Base-by-base conservation (phyloP, 2,888 invertebrate genomes). In the Idaea straminata region DNA sequence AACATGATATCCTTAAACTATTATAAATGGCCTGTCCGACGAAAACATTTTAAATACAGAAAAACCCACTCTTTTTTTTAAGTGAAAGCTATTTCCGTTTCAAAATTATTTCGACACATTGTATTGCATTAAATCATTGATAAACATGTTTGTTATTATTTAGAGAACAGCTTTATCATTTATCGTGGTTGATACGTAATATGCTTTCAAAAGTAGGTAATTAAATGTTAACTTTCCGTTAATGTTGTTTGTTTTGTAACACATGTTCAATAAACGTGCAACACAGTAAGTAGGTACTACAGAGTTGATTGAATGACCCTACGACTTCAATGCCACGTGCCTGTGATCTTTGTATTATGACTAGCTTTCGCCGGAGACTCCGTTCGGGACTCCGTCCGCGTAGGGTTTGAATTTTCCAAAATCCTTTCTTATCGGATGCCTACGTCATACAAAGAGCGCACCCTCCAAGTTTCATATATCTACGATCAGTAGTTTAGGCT, bases 241-340 rank as follows among this genome's bases (percentile, higher is more conserved):
- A 70, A 36, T 62, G 66, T 67, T 63, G 15, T 15, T 62, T 25
- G 25, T 25, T 25, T 25, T 25, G 25, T 25, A 25, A 59, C 67
- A 65, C 69, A 66, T 68, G 64, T 67, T 35, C 63, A 61, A 59
- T 65, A 72, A 74, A 68, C 74, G 70, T 73, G 72, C 70, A 64
- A 25, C 25, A 25, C 25, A 25, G 25, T 25, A 25, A 25, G 25
- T 25, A 25, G 25, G 25, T 25, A 25, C 65, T 63, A 61, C 59
- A 61, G 68, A 71, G 71, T 74, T 76, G 75, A 79, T 80, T 76
- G 74, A 67, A 75, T 74, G 74, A 67, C 70, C 70, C 66, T 65
- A 63, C 70, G 73, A 66, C 66, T 75, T 82, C 77, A 86, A 87
- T 87, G 82, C 77, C 87, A 87, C 87, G 86, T 86, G 87, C 79